A percentile compares a stretch with the other conserved stretches of the same genome.
Evolutionary conservation across 2,888 invertebrate genomes (phyloP).

Genomic region (Schizaphis graminum): DNA sequence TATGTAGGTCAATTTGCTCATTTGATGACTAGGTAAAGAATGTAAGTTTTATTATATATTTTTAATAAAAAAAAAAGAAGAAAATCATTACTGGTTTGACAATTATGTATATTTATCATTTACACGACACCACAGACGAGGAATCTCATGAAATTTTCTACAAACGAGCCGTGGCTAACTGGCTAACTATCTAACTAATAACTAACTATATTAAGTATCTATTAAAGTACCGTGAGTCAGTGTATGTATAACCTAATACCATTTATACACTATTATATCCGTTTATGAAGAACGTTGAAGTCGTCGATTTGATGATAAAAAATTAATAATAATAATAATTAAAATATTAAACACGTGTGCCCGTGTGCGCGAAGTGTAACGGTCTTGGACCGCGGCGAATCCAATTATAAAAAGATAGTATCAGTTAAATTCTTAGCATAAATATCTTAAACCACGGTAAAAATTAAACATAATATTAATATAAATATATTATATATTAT

Average conservation of each 20-base stretch:
- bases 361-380: background rate
- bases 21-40: background rate
- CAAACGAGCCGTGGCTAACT: background rate
- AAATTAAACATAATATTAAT: background rate
- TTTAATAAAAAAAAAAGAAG: background rate
- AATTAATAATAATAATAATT: background rate
- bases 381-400: background rate
- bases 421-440: background rate
- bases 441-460: background rate
- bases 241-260: background rate
- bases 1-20: background rate
- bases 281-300: background rate
- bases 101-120: background rate
- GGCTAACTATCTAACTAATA: background rate
- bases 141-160: background rate
- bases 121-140: background rate
- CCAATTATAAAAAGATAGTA: background rate
- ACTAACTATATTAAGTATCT: background rate
- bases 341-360: background rate
- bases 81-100: background rate
- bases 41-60: background rate
- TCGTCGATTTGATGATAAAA: background rate
- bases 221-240: background rate
- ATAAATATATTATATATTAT: background rate
- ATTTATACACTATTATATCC: background rate